phyloP scores from a whole-genome alignment of 2,797 vertebrate genomes.

The Neostethus bicornis region DNA sequence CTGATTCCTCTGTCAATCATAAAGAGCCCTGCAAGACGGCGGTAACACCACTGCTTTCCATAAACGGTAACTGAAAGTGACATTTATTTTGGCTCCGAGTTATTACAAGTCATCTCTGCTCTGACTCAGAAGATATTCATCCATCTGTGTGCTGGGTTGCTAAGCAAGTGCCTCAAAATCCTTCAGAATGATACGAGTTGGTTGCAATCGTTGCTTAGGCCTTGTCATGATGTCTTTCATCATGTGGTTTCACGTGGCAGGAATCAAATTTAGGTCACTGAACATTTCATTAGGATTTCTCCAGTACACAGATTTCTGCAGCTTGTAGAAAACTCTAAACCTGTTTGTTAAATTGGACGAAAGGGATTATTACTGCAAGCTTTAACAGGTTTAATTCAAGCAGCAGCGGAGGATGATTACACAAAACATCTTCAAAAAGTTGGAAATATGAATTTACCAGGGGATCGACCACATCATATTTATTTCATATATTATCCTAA shows the following conservation, averaged over 20 bases:
- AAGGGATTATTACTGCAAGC: not conserved
- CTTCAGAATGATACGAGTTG: slow-evolving; percentile 22
- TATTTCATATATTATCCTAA: not conserved
- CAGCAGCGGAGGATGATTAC: slow-evolving; percentile 1
- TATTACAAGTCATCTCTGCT: slow-evolving; percentile 14
- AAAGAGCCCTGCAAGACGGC: slow-evolving; percentile 2
- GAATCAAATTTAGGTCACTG: slow-evolving; percentile 41
- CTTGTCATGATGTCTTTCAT: slow-evolving; percentile 17
- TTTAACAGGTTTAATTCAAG: not conserved
- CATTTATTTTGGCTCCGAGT: slow-evolving; percentile 15
- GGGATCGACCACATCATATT: not conserved
- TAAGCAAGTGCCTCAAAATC: slow-evolving; percentile 26
- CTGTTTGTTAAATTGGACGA: slow-evolving; percentile 15
- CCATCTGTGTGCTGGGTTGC: slow-evolving; percentile 23
- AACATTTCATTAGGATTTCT: slow-evolving; percentile 30
- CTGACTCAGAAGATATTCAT: slow-evolving; percentile 44
- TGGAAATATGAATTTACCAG: not conserved
- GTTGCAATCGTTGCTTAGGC: slow-evolving; percentile 20
- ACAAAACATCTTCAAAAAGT: not conserved
- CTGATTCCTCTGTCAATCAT: not conserved
- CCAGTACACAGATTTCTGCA: slow-evolving; percentile 14
- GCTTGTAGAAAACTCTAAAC: slow-evolving; percentile 23
- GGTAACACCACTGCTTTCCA: not conserved
- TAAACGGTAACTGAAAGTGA: slow-evolving; percentile 5
- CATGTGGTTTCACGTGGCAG: slow-evolving; percentile 25